Evolutionary conservation across 2,888 invertebrate genomes (phyloP).

Genomic region (Encarsia formosa): DNA sequence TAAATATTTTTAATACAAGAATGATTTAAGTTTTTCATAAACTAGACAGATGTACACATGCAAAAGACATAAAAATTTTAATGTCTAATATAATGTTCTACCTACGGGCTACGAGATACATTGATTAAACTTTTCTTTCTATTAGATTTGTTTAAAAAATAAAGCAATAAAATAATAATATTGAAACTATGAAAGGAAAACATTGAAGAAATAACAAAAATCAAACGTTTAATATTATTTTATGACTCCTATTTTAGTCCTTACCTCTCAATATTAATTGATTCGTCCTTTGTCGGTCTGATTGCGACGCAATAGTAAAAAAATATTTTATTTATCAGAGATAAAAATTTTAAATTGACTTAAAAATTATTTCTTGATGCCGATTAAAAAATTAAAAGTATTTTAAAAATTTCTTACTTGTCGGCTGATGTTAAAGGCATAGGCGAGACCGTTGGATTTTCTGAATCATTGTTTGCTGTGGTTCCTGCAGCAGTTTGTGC

Average conservation of each 20-base stretch:
- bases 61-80: too few relatives aligned
- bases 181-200: neutral
- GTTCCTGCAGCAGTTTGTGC: constrained; percentile 42
- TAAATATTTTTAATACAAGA: too few relatives aligned
- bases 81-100: too few relatives aligned
- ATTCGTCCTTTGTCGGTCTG: constrained; percentile 47
- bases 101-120: too few relatives aligned
- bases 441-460: constrained; percentile 46
- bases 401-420: constrained; percentile 46
- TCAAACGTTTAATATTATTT: constrained; percentile 9
- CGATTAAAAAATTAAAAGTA: constrained; percentile 26
- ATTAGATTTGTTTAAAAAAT: neutral
- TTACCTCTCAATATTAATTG: constrained; percentile 49
- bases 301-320: constrained; percentile 42
- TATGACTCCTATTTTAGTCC: constrained; percentile 25
- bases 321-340: too few relatives aligned
- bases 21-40: too few relatives aligned
- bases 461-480: constrained; percentile 47
- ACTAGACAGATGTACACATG: too few relatives aligned
- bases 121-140: too few relatives aligned
- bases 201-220: constrained; percentile 1
- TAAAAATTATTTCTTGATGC: too few relatives aligned
- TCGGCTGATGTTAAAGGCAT: constrained; percentile 60
- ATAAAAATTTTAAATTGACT: too few relatives aligned
- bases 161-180: neutral